These are phyloP conservation scores for Hybos culiciformis DNA, from an alignment of 2,888 invertebrate species.

Conservation along the genomic window DNA sequence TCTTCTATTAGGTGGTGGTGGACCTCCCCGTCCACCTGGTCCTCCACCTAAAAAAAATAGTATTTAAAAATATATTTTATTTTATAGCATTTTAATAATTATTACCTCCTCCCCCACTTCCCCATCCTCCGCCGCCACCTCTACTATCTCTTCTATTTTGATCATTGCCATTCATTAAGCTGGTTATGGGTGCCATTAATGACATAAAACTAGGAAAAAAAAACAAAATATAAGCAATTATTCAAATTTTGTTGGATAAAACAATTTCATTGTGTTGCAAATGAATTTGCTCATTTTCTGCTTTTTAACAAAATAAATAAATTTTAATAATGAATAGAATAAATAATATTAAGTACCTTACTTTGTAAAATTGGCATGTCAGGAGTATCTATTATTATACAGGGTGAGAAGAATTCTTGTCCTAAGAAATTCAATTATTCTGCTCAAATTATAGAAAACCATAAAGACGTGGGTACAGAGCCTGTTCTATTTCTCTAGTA, in stretches of 20 bases:
- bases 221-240: neutral
- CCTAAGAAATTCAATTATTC: too few species aligned
- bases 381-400: too few species aligned
- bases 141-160: conserved; percentile 3
- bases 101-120: conserved; percentile 9
- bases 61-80: neutral
- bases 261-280: neutral
- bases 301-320: neutral
- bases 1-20: conserved; percentile 14
- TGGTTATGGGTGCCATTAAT: too few species aligned
- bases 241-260: neutral
- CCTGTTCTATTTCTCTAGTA: too few species aligned
- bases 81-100: neutral
- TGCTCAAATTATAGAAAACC: too few species aligned
- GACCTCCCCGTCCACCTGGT: conserved; percentile 8
- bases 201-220: neutral
- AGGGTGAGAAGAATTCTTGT: too few species aligned
- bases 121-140: conserved; percentile 3
- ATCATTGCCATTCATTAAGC: neutral
- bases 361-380: too few species aligned
- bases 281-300: neutral
- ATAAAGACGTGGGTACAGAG: too few species aligned
- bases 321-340: too few species aligned
- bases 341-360: too few species aligned
- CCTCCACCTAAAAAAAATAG: conserved; percentile 7